phyloP scores from a whole-genome alignment of 2,888 invertebrate genomes.

The Drosophila mercatorum region DNA sequence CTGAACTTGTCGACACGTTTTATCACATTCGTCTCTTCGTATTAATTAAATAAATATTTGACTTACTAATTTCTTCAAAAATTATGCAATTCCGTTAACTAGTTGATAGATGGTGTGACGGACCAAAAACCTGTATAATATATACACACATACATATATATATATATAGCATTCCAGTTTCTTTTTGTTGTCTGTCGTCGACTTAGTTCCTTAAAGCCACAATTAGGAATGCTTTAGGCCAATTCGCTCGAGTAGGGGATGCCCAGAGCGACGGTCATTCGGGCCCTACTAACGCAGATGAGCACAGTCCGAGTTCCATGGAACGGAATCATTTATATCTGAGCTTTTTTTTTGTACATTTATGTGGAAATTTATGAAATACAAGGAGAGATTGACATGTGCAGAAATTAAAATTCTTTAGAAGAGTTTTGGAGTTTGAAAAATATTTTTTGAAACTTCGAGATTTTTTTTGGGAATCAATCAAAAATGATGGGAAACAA shows the following conservation, averaged over 20 bases:
- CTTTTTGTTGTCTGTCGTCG: slow-evolving; percentile 6
- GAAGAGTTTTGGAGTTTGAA: not conserved
- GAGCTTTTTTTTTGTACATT: too few species aligned
- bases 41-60: slow-evolving; percentile 14
- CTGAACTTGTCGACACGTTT: slow-evolving; percentile 15
- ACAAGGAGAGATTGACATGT: not conserved
- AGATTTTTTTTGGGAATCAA: not conserved
- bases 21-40: not conserved
- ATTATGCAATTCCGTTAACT: slow-evolving; percentile 23
- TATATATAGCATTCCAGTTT: slow-evolving; percentile 7
- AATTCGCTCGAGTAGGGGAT: not conserved
- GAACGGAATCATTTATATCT: not conserved
- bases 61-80: slow-evolving; percentile 12
- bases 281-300: not conserved
- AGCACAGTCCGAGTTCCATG: not conserved
- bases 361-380: not conserved
- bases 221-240: not conserved
- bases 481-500: not conserved
- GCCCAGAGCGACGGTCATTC: not conserved
- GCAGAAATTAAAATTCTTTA: not conserved
- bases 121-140: slow-evolving; percentile 10
- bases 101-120: slow-evolving; percentile 20
- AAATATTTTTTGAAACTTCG: not conserved
- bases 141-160: not conserved
- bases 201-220: not conserved